phyloP scores from a whole-genome alignment of 1,140 invertebrate genomes.

The Sipha flava region DNA sequence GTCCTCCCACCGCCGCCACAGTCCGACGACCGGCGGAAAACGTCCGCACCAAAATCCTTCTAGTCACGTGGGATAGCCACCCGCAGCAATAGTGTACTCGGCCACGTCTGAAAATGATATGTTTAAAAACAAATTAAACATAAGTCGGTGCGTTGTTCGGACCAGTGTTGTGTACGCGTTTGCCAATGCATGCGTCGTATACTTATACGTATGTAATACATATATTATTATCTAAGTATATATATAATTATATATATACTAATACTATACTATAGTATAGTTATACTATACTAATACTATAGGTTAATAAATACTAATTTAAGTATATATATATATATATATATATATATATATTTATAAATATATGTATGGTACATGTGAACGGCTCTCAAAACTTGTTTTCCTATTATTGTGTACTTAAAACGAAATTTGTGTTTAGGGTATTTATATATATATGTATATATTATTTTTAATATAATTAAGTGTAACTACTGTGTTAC shows the following conservation, averaged over 20 bases:
- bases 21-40: background rate
- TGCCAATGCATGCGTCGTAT: background rate
- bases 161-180: background rate
- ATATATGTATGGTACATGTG: no score
- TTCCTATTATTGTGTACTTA: slow-evolving; percentile 25
- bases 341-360: background rate
- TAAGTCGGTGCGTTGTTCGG: background rate
- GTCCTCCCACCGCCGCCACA: background rate
- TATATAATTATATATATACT: background rate
- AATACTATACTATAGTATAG: no score
- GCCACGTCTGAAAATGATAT: no score
- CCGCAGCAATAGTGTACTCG: no score
- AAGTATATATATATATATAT: no score
- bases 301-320: no score
- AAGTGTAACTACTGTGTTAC: no score
- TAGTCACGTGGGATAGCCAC: background rate
- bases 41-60: background rate
- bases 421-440: background rate
- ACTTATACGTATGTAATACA: no score
- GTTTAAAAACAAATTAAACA: no score
- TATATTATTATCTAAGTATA: no score
- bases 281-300: no score
- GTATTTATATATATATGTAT: background rate
- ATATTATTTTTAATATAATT: no score
- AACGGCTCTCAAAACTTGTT: slow-evolving; percentile 21